A percentile compares a stretch with the other conserved stretches of the same genome.
Evolutionary conservation across 2,797 vertebrate species (phyloP).

Genomic region (Sebastes diploproa): DNA sequence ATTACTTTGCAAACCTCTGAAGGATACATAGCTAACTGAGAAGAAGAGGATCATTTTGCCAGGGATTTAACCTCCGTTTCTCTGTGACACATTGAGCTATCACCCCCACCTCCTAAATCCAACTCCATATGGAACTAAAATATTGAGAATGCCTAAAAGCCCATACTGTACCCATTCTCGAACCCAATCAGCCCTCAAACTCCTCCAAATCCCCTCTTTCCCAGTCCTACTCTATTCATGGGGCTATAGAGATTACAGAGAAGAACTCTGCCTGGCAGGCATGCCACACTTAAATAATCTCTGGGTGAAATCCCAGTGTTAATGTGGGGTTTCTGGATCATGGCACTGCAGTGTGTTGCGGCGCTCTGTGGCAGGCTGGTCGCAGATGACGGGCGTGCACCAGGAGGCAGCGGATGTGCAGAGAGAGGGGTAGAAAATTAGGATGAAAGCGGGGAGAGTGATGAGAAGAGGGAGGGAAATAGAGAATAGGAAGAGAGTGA

Average conservation of each 20-base stretch:
- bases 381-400: conserved; percentile 63
- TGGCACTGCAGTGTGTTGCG: conserved; percentile 63
- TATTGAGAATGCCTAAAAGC: conserved; percentile 78
- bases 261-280: conserved; percentile 79
- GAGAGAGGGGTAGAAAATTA: conserved; percentile 42
- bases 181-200: conserved; percentile 79
- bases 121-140: conserved; percentile 78
- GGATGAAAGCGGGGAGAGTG: conserved; percentile 42
- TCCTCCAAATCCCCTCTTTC: conserved; percentile 76
- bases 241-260: conserved; percentile 78
- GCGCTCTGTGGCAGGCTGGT: conserved; percentile 59
- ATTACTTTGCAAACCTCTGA: conserved; percentile 86
- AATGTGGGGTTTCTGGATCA: conserved; percentile 80
- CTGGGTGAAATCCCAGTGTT: conserved; percentile 82
- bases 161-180: conserved; percentile 69
- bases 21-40: conserved; percentile 79
- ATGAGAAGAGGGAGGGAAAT: conserved; percentile 12
- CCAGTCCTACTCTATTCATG: conserved; percentile 74
- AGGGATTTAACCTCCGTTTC: conserved; percentile 80
- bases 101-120: conserved; percentile 74
- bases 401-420: conserved; percentile 51
- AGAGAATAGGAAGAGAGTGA: conserved; percentile 23
- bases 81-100: conserved; percentile 69
- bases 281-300: conserved; percentile 83
- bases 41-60: conserved; percentile 74